These are phyloP conservation scores for Ciconia boyciana DNA, from an alignment of 2,113 vertebrate genomes.

Conservation along the genomic window DNA sequence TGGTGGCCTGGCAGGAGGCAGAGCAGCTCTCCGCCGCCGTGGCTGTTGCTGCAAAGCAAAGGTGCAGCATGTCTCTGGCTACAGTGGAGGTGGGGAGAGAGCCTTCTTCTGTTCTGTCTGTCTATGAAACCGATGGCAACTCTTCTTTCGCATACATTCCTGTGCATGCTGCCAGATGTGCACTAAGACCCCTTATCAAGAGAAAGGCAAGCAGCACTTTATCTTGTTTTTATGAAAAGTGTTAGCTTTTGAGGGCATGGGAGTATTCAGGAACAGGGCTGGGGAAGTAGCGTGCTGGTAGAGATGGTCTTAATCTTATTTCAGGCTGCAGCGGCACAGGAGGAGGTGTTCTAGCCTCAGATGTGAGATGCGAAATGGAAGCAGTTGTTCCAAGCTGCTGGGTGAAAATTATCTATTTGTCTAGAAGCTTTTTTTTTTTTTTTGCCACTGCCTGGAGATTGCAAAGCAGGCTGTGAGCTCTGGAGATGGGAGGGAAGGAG, in stretches of 20 bases:
- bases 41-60: background rate
- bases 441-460: background rate
- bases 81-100: background rate
- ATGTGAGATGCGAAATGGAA: background rate
- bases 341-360: background rate
- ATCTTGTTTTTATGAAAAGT: background rate
- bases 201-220: background rate
- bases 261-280: background rate
- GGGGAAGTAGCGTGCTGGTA: background rate
- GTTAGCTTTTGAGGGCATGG: background rate
- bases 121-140: background rate
- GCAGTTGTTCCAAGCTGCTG: background rate
- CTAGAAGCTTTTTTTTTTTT: background rate
- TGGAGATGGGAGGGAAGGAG: background rate
- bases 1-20: background rate
- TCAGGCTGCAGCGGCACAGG: background rate
- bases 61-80: background rate
- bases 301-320: slow-evolving; percentile 6
- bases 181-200: background rate
- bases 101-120: background rate
- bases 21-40: background rate
- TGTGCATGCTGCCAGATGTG: background rate
- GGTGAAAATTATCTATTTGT: background rate
- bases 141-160: background rate
- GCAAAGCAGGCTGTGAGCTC: accelerated